Evolutionary conservation across 2,113 vertebrate genomes (phyloP).

Genomic region (Lethenteron camtschaticum): DNA sequence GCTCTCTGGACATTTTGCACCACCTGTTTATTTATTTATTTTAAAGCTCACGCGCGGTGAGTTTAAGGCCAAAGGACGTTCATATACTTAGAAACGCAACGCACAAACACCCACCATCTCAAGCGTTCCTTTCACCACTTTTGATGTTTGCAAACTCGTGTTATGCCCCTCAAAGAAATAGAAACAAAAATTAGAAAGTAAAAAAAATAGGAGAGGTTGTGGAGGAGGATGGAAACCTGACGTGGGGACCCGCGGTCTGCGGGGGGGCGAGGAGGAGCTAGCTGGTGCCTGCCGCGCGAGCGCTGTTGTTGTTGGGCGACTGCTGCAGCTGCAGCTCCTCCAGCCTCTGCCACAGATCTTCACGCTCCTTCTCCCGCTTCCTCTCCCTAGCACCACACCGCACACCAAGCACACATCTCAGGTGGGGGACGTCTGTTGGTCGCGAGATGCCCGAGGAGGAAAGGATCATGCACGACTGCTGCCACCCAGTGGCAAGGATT

Average conservation of each 20-base stretch:
- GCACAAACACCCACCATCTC: no score
- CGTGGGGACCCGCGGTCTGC: not conserved
- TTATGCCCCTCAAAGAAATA: no score
- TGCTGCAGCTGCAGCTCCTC: constrained; percentile 49
- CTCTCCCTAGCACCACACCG: constrained; percentile 28
- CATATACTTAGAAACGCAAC: no score
- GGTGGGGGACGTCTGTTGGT: not conserved
- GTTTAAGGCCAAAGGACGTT: no score
- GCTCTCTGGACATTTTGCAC: no score
- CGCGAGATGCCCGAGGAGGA: not conserved
- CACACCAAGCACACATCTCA: not conserved
- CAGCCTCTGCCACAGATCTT: constrained; percentile 49
- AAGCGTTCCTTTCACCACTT: no score
- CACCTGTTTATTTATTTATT: no score
- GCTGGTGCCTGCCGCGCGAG: constrained; percentile 33
- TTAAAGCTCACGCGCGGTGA: no score
- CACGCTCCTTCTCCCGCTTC: constrained; percentile 46
- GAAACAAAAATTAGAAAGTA: no score
- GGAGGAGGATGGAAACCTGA: no score
- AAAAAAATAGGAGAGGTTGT: no score
- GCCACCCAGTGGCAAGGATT: not conserved
- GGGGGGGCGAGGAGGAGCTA: constrained; percentile 13
- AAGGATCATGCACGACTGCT: not conserved
- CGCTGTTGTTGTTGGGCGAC: constrained; percentile 31
- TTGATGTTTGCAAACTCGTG: no score